These are phyloP conservation scores for Phrynosoma blainvillii DNA, from an alignment of 2,113 vertebrate genomes.

Conservation along the genomic window DNA sequence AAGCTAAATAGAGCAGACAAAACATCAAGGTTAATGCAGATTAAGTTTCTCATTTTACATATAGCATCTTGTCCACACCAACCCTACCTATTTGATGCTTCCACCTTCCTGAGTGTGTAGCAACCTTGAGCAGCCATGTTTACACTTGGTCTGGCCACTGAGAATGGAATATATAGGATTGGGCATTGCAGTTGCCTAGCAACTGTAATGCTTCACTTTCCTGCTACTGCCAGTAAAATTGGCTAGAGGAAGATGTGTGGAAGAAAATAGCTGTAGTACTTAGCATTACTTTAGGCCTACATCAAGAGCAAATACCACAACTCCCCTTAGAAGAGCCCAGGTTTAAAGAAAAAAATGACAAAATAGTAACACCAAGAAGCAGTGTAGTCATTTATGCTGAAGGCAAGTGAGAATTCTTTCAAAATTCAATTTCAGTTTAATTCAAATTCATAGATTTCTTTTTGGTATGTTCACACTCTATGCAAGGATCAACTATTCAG, in stretches of 20 bases:
- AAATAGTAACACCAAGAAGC: neutral
- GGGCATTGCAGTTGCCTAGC: neutral
- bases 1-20: neutral
- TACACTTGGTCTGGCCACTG: neutral
- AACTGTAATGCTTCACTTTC: neutral
- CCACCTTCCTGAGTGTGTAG: neutral
- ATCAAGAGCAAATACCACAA: neutral
- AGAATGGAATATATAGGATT: neutral
- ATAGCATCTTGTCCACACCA: neutral
- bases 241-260: neutral
- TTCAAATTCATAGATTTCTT: neutral
- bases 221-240: neutral
- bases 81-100: neutral
- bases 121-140: neutral
- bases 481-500: neutral
- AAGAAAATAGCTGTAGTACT: neutral
- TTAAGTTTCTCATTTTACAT: neutral
- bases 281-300: too few species aligned
- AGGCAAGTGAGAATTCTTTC: neutral
- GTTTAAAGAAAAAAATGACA: neutral
- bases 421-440: neutral
- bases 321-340: neutral
- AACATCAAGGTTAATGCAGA: neutral
- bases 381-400: neutral
- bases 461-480: neutral